Evolutionary conservation across 1,140 invertebrate genomes (phyloP), one percentile per base, ranked within the genome.

Genomic region (Bombus polaris): DNA sequence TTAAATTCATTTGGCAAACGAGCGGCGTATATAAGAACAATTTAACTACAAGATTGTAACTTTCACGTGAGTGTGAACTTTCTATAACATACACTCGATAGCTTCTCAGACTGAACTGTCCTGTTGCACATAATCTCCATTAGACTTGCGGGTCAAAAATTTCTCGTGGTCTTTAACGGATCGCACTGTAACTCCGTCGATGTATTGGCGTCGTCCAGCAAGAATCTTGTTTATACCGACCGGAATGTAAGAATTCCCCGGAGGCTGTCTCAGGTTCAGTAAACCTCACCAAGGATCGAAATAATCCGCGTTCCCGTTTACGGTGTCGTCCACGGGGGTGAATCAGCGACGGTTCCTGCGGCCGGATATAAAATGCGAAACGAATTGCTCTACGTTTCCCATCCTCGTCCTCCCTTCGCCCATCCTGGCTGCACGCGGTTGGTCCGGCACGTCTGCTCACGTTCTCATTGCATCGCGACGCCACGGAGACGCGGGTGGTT

Each of bases 321-420:
- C 87, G 73, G 70, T 37, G 75, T 88, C 75, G 62, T 79, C 59
- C 82, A 85, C 87, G 79, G 70, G 81, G 89, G 74, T 91, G 91
- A 92, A 91, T 89, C 88, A 66, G 79, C 78, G 35, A 71, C 25
- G 71, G 42, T 57, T 15, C 83, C 89, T 87, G 88, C 85, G 87
- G 84, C 72, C 82, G 85, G 91, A 93, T 94, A 94, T 94, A 94
- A 95, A 95, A 94, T 87, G 89, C 92, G 84, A 92, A 94, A 94
- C 93, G 91, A 91, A 94, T 94, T 88, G 93, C 90, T 28, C 92
- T 87, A 86, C 91, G 90, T 92, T 81, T 70, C 77, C 53, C 76
- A n/a, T 78, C 71, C 37, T 35, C 68, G 15, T 4, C 15, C 57
- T 37, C 59, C 62, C 47, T 53, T 53, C 18, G 18, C 47, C 47